Percentiles rank a stretch among this genome's conserved stretches.
phyloP scores from a whole-genome alignment of 2,113 vertebrate species.

The Podilymbus podiceps region DNA sequence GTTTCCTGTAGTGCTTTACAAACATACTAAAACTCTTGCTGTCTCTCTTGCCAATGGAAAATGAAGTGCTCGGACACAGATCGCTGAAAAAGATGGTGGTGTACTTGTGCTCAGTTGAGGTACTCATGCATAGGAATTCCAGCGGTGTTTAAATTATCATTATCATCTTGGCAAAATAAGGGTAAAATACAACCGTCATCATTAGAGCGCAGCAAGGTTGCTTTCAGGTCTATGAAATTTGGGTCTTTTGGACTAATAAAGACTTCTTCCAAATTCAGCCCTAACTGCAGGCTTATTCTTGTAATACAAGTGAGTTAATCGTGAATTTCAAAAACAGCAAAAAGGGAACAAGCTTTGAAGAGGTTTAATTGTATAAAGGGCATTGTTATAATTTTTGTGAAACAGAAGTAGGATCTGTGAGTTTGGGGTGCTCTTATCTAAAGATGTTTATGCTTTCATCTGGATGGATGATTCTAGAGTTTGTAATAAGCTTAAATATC shows the following conservation, averaged over 20 bases:
- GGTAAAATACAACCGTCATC: background rate
- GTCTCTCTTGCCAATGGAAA: background rate
- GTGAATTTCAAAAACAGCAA: background rate
- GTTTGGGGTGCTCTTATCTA: background rate
- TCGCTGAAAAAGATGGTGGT: background rate
- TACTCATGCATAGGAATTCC: background rate
- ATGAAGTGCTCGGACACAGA: background rate
- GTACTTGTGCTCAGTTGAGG: background rate
- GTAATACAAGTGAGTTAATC: background rate
- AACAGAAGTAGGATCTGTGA: background rate
- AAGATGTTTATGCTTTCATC: background rate
- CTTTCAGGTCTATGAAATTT: background rate
- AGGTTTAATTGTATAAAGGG: background rate
- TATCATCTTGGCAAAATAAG: background rate
- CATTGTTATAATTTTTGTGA: background rate
- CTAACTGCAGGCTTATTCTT: background rate
- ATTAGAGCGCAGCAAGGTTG: background rate
- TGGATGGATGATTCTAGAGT: background rate
- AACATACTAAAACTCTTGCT: background rate
- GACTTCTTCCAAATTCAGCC: background rate
- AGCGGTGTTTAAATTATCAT: background rate
- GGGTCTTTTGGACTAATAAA: background rate
- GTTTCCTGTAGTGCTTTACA: background rate
- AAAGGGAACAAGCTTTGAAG: background rate
- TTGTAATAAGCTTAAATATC: background rate